These are phyloP conservation scores for Bradypodion ventrale DNA, from an alignment of 2,797 vertebrate genomes.

Conservation along the genomic window DNA sequence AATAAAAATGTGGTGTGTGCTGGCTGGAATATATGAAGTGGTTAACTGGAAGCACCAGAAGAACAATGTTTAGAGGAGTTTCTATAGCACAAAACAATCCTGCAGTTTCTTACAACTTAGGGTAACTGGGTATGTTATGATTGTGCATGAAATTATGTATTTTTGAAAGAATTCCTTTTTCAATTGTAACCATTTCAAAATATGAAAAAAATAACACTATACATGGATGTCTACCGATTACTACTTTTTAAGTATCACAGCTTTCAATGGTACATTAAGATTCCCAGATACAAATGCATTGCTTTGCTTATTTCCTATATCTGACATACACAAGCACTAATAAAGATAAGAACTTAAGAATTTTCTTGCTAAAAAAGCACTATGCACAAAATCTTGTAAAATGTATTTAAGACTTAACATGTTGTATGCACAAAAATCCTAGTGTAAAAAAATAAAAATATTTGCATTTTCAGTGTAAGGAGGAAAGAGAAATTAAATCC, in stretches of 20 bases:
- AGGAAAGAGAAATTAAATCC: slow-evolving; percentile 71
- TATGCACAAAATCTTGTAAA: slow-evolving; percentile 4
- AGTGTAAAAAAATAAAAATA: slow-evolving; percentile 35
- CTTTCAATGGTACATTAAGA: slow-evolving; percentile 22
- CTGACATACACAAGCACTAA: slow-evolving; percentile 10
- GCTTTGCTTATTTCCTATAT: not conserved
- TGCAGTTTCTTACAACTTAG: not conserved
- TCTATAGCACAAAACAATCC: not conserved
- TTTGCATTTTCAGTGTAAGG: slow-evolving; percentile 50
- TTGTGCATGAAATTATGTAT: not conserved
- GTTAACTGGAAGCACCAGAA: not conserved
- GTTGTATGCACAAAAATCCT: slow-evolving; percentile 41
- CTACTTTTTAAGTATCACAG: not conserved
- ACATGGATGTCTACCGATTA: not conserved
- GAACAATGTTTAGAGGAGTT: not conserved
- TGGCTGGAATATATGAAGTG: not conserved
- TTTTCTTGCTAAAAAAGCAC: not conserved
- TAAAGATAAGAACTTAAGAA: not conserved
- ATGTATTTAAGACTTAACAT: slow-evolving; percentile 41
- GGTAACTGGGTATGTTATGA: not conserved
- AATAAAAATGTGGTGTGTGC: not conserved
- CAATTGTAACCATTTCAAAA: not conserved
- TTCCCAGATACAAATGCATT: not conserved
- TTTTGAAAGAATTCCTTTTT: not conserved
- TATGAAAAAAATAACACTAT: not conserved